Base-by-base conservation (phyloP, 1,140 invertebrate species). In the Lamellibrachia luymesi region DNA sequence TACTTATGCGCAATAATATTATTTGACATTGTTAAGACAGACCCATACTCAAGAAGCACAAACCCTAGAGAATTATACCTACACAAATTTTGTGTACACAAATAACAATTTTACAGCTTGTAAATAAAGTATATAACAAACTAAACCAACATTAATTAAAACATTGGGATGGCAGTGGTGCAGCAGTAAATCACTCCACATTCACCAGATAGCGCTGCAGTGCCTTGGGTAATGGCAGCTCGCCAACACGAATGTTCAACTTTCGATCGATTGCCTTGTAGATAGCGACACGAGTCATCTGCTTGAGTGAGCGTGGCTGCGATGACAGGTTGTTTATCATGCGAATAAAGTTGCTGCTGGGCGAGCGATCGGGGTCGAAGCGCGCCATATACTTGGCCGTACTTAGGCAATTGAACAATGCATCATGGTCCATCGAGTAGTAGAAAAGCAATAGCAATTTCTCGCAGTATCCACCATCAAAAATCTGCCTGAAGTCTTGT, bases 381-480 rank as follows among this genome's bases (percentile, higher is more conserved):
- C 94, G 94, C 10, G 95, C 93, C 93, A 95, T 95, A 90, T 93
- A 94, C 90, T 94, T 94, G 2, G 95, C 94, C 38, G 94, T 94
- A 51, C 93, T 94, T 1, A 96, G 94, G 94, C 95, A 95, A n/a
- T 95, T 94, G 92, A 94, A 95, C 13, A 96, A 92, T 6, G 93
- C 92, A 38, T 94, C 92, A 93, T 96, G 95, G 50, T 94, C 95
- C 96, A 96, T 96, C 10, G 95, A 94, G 93, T 95, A 95, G 93
- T 96, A 96, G 93, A 96, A 96, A 52, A 96, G 93, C 89, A 94
- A 80, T 13, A 96, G 94, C 51, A 96, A 90, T 13, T 94, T 93
- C 92, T 95, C 94, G 1, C 95, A 95, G 93, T 95, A 92, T 10
- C 94, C 94, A 92, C 94, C 94, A 1, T 94, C 90, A 90, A 94